phyloP scores from a whole-genome alignment of 1,140 invertebrate species.

The Meloidogyne floridensis region DNA sequence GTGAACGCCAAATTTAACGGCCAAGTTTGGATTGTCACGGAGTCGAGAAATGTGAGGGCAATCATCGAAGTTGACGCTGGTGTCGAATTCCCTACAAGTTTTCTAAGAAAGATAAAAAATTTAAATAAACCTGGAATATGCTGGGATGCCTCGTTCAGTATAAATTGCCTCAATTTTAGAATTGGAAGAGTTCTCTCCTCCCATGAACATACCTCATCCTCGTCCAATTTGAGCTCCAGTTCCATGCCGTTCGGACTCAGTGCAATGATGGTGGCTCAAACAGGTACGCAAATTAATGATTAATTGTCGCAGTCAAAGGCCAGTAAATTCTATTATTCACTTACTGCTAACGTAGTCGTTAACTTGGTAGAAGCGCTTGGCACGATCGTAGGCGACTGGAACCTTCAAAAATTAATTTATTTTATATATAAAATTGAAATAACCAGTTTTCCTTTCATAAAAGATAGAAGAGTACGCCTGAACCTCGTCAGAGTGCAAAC shows the following conservation, averaged over 20 bases:
- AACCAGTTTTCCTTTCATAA: slow-evolving; percentile 35
- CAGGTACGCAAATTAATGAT: not conserved
- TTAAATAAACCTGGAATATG: slow-evolving; percentile 35
- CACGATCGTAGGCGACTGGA: slow-evolving; percentile 24
- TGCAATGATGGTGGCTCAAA: slow-evolving; percentile 33
- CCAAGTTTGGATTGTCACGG: slow-evolving; percentile 35
- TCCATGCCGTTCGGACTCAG: slow-evolving; percentile 7
- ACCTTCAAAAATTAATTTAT: not conserved
- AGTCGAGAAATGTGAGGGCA: slow-evolving; percentile 12
- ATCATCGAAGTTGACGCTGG: slow-evolving; percentile 18
- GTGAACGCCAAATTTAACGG: slow-evolving; percentile 15
- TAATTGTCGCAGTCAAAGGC: not conserved
- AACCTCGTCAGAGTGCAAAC: slow-evolving; percentile 40
- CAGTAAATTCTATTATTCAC: slow-evolving; percentile 2
- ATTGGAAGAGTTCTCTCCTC: slow-evolving; percentile 7
- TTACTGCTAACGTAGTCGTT: slow-evolving; percentile 35
- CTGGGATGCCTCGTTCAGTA: slow-evolving; percentile 22
- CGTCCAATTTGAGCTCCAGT: slow-evolving; percentile 31
- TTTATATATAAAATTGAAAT: not conserved
- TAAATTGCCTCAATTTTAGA: slow-evolving; percentile 41
- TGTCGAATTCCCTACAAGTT: not conserved
- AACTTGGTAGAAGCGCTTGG: slow-evolving; percentile 30
- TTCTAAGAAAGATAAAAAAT: not conserved
- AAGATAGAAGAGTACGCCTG: slow-evolving; percentile 25
- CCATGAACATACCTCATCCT: slow-evolving; percentile 36